These are phyloP conservation scores for Paracanthobrama guichenoti DNA, from an alignment of 2,113 vertebrate species.

Conservation along the genomic window DNA sequence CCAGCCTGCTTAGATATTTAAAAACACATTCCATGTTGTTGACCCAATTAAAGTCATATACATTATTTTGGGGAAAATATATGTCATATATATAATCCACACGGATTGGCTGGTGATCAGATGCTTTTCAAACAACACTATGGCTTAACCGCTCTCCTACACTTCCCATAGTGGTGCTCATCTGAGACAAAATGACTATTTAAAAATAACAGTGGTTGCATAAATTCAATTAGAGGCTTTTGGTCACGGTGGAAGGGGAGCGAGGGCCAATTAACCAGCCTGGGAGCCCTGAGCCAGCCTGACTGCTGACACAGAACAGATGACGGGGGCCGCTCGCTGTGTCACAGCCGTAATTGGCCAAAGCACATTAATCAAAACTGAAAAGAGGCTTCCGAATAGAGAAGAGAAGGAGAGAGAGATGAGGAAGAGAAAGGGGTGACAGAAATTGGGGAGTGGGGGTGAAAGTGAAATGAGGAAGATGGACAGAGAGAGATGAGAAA, in stretches of 20 bases:
- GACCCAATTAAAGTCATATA: too few species aligned
- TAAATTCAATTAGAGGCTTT: slow-evolving; percentile 99
- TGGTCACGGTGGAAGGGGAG: slow-evolving; percentile 92
- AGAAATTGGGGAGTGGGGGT: slow-evolving; percentile 27
- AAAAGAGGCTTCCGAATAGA: slow-evolving; percentile 77
- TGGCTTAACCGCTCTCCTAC: slow-evolving; percentile 60
- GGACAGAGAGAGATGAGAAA: slow-evolving; percentile 59
- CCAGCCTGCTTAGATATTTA: too few species aligned
- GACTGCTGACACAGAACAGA: slow-evolving; percentile 93
- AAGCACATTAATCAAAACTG: slow-evolving; percentile 85
- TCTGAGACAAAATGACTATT: slow-evolving; percentile 95
- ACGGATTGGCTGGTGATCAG: slow-evolving; percentile 17
- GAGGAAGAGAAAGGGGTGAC: slow-evolving; percentile 6
- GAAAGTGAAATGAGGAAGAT: slow-evolving; percentile 7
- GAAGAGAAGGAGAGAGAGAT: slow-evolving; percentile 36
- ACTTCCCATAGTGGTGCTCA: slow-evolving; percentile 72
- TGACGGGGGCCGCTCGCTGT: slow-evolving; percentile 90
- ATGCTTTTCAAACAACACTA: slow-evolving; percentile 13
- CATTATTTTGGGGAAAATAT: not conserved
- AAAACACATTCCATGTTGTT: too few species aligned
- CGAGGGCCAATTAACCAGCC: slow-evolving; percentile 58
- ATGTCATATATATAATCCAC: not conserved
- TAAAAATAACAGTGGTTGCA: slow-evolving; percentile 99
- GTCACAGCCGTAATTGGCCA: slow-evolving; percentile 92
- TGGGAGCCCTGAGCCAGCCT: slow-evolving; percentile 61